Evolutionary conservation across 2,113 vertebrate species (phyloP).

Genomic region (Sinocyclocheilus maitianheensis): DNA sequence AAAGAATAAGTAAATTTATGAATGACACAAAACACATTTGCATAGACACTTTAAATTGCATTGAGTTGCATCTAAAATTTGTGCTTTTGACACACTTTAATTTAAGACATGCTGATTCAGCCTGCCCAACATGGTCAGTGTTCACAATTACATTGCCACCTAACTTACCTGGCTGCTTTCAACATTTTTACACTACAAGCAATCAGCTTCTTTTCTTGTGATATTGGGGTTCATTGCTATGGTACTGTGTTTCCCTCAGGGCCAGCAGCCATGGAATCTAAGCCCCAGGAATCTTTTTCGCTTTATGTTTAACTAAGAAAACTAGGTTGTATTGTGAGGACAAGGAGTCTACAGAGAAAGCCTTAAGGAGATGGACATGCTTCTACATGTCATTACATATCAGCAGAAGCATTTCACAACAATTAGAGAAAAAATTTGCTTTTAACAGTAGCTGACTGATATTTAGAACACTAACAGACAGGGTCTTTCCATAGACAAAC

Average conservation of each 20-base stretch:
- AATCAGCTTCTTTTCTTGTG: neutral
- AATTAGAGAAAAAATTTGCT: constrained; percentile 22
- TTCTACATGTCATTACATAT: constrained; percentile 44
- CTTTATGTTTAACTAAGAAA: constrained; percentile 42
- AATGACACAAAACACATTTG: neutral
- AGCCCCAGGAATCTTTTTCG: constrained; percentile 25
- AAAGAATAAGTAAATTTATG: neutral
- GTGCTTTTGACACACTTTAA: neutral
- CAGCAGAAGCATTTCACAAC: constrained; percentile 44
- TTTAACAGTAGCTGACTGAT: neutral
- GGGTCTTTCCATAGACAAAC: neutral
- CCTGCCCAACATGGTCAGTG: neutral
- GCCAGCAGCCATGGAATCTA: neutral
- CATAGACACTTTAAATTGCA: neutral
- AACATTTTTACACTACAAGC: neutral
- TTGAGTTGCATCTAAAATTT: neutral
- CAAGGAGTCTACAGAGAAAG: constrained; percentile 41
- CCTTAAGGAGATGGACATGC: constrained; percentile 39
- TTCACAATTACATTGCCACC: neutral
- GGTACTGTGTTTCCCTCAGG: constrained; percentile 6
- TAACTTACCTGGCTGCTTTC: neutral
- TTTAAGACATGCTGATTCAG: too few relatives aligned
- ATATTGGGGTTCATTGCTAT: neutral
- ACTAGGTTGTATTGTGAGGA: constrained; percentile 28
- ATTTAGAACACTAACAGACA: neutral